These are phyloP conservation scores for Nineta flava DNA, from an alignment of 2,888 invertebrate species.

Conservation along the genomic window DNA sequence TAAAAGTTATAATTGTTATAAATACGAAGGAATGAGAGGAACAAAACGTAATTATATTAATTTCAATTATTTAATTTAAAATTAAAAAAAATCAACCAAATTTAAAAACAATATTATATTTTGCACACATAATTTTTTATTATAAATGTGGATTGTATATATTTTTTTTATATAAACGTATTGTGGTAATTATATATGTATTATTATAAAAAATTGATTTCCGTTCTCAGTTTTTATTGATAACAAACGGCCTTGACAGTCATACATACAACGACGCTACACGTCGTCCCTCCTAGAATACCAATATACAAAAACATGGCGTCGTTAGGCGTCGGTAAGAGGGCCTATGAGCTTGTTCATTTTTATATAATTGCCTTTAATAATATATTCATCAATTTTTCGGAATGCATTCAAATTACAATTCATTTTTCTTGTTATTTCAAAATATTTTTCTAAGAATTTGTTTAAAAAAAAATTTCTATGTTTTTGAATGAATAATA, in stretches of 20 bases:
- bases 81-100: too few relatives aligned
- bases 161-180: neutral
- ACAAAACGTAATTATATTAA: neutral
- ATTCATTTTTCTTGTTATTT: neutral
- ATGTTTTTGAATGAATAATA: too few relatives aligned
- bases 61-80: neutral
- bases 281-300: neutral
- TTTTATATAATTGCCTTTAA: neutral
- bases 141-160: neutral
- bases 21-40: neutral
- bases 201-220: conserved; percentile 1
- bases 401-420: neutral
- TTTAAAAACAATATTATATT: too few relatives aligned
- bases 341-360: neutral
- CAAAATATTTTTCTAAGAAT: neutral
- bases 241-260: conserved; percentile 1
- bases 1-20: neutral
- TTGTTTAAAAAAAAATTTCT: neutral
- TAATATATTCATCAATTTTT: neutral
- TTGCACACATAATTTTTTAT: too few relatives aligned
- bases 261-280: conserved; percentile 1
- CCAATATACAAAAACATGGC: conserved; percentile 4
- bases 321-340: conserved; percentile 6
- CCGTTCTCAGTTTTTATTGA: neutral
- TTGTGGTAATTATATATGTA: neutral